phyloP scores from a whole-genome alignment of 37 sponge, comb jelly and placozoan genomes.

The Bolinopsis microptera region DNA sequence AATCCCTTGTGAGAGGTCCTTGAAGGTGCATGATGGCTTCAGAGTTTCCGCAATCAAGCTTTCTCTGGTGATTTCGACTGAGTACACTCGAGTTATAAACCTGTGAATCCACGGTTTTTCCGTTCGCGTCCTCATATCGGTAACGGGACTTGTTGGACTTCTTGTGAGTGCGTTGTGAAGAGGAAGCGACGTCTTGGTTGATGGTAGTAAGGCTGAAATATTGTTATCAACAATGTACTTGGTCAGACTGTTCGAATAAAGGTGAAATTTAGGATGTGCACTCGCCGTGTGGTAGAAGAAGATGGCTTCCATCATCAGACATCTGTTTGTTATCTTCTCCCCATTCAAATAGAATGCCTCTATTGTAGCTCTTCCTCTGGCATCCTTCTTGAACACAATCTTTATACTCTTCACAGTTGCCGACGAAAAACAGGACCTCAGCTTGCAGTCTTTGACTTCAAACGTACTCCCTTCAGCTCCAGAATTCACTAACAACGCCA shows the following conservation, averaged over 20 bases:
- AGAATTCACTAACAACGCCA: background rate
- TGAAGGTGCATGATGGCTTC: too few species aligned
- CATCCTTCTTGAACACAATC: background rate
- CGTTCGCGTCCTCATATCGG: background rate
- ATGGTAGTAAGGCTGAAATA: background rate
- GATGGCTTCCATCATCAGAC: background rate
- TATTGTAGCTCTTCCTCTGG: background rate
- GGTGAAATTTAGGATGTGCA: background rate
- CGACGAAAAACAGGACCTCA: background rate
- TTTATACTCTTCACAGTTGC: background rate
- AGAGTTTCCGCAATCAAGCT: too few species aligned
- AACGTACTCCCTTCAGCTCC: background rate
- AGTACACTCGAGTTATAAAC: background rate
- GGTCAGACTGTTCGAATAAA: constrained; percentile 29
- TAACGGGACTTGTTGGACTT: background rate
- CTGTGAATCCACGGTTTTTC: background rate
- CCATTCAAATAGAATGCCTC: background rate
- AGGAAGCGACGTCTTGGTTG: background rate
- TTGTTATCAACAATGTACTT: background rate
- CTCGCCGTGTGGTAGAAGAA: constrained; percentile 1
- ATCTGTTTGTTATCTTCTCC: background rate
- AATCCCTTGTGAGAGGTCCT: too few species aligned
- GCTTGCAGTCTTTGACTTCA: background rate
- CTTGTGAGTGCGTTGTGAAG: background rate
- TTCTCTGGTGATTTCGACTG: too few species aligned